A percentile compares a stretch with the other conserved stretches of the same genome.
Conservation (phyloP, 2,113 vertebrate species). For the Melozone crissalis region DNA sequence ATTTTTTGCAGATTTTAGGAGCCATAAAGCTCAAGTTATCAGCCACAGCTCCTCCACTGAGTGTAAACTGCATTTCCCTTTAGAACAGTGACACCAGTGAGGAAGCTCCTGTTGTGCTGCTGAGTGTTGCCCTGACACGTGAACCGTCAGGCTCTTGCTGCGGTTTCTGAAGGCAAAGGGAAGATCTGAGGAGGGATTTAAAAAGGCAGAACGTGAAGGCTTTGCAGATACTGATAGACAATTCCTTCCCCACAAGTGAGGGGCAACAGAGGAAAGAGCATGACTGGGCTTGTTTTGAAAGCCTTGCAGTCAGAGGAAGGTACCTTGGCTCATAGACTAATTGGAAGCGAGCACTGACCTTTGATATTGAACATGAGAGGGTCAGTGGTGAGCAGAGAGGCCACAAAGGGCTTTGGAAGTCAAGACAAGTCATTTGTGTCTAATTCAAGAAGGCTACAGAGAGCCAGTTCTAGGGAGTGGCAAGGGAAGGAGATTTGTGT, state of each 20-base stretch:
- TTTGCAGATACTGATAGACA: slow-evolving; percentile 17
- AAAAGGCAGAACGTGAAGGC: background rate
- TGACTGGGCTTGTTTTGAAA: slow-evolving; percentile 43
- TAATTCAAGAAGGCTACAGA: slow-evolving; percentile 50
- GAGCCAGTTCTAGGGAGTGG: background rate
- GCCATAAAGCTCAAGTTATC: background rate
- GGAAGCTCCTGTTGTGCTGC: background rate
- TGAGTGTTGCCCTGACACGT: background rate
- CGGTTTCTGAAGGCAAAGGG: background rate
- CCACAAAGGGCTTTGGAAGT: slow-evolving; percentile 53
- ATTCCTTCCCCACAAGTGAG: slow-evolving; percentile 16
- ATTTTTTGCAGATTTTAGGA: background rate
- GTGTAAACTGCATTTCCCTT: background rate
- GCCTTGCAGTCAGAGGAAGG: slow-evolving; percentile 5
- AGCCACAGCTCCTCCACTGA: background rate
- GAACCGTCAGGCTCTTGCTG: background rate
- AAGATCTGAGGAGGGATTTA: background rate
- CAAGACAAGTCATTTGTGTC: slow-evolving; percentile 49
- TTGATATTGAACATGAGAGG: slow-evolving; percentile 55
- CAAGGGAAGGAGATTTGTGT: slow-evolving; percentile 10
- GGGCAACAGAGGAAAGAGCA: slow-evolving; percentile 18
- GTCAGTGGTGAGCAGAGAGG: slow-evolving; percentile 41
- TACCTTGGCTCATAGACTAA: slow-evolving; percentile 39
- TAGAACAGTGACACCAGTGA: background rate
- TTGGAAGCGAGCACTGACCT: slow-evolving; percentile 53